A percentile compares a stretch with the other conserved stretches of the same genome.
Evolutionary conservation across 2,113 vertebrate species (phyloP).

Genomic region (Tragelaphus strepsiceros): DNA sequence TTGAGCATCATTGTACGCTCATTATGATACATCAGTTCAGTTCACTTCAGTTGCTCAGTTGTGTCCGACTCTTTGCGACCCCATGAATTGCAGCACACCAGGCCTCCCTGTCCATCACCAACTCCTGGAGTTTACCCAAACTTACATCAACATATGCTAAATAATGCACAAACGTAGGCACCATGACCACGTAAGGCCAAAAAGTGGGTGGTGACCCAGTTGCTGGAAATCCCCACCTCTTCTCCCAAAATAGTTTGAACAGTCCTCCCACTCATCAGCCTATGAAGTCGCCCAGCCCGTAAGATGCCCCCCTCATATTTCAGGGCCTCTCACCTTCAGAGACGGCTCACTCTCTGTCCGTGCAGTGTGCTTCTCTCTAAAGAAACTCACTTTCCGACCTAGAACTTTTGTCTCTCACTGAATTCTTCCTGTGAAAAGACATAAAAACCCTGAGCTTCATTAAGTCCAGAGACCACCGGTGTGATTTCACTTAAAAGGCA

Average conservation of each 20-base stretch:
- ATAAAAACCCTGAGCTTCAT: neutral
- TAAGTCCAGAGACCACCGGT: neutral
- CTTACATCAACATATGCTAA: neutral
- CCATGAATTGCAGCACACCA: no score
- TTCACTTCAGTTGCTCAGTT: no score
- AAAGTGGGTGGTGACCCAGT: neutral
- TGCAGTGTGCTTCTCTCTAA: neutral
- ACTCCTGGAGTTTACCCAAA: neutral
- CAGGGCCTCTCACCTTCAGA: neutral
- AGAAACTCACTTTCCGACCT: neutral
- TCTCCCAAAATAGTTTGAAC: neutral
- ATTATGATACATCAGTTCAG: neutral
- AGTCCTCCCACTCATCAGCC: neutral
- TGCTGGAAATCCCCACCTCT: neutral
- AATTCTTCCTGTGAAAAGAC: neutral
- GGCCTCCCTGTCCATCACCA: neutral
- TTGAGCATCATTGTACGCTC: neutral
- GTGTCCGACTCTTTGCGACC: no score
- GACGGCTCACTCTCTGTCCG: neutral
- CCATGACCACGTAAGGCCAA: rapidly evolving
- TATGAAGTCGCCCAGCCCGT: neutral
- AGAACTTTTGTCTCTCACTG: neutral
- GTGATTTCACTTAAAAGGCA: neutral
- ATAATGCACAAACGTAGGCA: rapidly evolving
- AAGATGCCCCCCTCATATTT: neutral